Conservation (phyloP, 2,888 invertebrate genomes). For the Caenorhabditis sp. region DNA sequence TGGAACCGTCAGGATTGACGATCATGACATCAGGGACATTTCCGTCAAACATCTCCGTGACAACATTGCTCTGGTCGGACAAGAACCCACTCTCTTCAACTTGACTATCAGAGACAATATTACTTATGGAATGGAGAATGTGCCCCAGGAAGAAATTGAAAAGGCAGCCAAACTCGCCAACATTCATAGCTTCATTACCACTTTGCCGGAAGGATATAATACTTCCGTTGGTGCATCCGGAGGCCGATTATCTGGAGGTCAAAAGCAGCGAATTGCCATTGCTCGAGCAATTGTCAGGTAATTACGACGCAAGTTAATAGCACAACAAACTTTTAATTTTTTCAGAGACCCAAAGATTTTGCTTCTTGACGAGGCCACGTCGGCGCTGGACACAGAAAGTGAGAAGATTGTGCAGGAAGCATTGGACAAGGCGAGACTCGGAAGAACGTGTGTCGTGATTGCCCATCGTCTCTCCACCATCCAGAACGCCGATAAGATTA, state of each 20-base stretch:
- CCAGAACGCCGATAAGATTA: slow-evolving; percentile 85
- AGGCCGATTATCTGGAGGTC: slow-evolving; percentile 67
- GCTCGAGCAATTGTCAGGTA: slow-evolving; percentile 68
- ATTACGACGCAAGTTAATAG: background rate
- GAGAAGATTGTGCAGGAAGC: slow-evolving; percentile 88
- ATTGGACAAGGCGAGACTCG: slow-evolving; percentile 86
- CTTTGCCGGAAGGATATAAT: slow-evolving; percentile 77
- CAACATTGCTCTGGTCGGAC: slow-evolving; percentile 79
- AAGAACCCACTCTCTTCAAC: slow-evolving; percentile 80
- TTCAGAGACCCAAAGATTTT: slow-evolving; percentile 69
- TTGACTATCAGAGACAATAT: slow-evolving; percentile 79
- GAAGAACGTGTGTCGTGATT: slow-evolving; percentile 88
- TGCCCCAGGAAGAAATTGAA: slow-evolving; percentile 67
- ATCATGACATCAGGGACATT: slow-evolving; percentile 69
- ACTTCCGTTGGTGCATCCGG: slow-evolving; percentile 67
- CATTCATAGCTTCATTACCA: slow-evolving; percentile 80
- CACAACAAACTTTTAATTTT: background rate
- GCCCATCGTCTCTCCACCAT: slow-evolving; percentile 89
- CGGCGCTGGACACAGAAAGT: slow-evolving; percentile 78
- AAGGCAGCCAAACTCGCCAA: slow-evolving; percentile 79
- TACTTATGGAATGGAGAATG: slow-evolving; percentile 78
- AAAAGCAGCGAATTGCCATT: slow-evolving; percentile 70
- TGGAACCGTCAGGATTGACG: slow-evolving; percentile 79
- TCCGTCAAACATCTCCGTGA: slow-evolving; percentile 64
- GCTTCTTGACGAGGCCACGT: slow-evolving; percentile 78